A percentile compares a stretch with the other conserved stretches of the same genome.
Evolutionary conservation across 2,797 vertebrate species (phyloP).

Genomic region (Rhinophrynus dorsalis): DNA sequence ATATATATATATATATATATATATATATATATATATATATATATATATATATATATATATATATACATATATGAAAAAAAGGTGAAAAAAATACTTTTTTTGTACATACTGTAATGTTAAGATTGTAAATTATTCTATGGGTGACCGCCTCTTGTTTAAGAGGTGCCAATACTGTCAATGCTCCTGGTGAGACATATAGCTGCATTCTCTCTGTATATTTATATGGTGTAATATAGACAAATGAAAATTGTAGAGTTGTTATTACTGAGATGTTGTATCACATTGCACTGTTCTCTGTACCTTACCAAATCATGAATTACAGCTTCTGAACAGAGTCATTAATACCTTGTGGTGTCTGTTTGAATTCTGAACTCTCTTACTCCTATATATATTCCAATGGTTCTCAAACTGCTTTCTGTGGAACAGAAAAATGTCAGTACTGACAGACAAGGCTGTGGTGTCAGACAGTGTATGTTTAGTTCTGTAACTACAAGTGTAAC

Average conservation of each 20-base stretch:
- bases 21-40: too few relatives aligned
- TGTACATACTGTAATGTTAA: constrained; percentile 83
- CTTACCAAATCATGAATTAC: constrained; percentile 52
- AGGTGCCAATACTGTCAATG: constrained; percentile 56
- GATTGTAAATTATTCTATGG: constrained; percentile 76
- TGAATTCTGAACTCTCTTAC: not conserved
- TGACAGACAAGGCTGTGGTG: too few relatives aligned
- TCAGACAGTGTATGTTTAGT: too few relatives aligned
- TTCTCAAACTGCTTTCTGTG: too few relatives aligned
- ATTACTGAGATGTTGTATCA: constrained; percentile 50
- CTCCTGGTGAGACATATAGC: constrained; percentile 53
- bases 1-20: constrained; percentile 47
- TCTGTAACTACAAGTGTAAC: too few relatives aligned
- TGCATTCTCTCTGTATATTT: constrained; percentile 55
- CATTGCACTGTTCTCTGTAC: constrained; percentile 51
- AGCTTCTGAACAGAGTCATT: constrained; percentile 46
- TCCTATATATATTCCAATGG: too few relatives aligned
- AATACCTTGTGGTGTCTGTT: constrained; percentile 14
- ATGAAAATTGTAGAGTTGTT: constrained; percentile 53
- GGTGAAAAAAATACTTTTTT: constrained; percentile 55
- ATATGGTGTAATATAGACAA: constrained; percentile 56
- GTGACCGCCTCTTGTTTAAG: constrained; percentile 29
- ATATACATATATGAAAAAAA: too few relatives aligned
- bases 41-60: constrained; percentile 60
- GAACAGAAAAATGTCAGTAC: too few relatives aligned